Evolutionary conservation across 2,113 vertebrate species (phyloP).

Genomic region (Arvicanthis niloticus): DNA sequence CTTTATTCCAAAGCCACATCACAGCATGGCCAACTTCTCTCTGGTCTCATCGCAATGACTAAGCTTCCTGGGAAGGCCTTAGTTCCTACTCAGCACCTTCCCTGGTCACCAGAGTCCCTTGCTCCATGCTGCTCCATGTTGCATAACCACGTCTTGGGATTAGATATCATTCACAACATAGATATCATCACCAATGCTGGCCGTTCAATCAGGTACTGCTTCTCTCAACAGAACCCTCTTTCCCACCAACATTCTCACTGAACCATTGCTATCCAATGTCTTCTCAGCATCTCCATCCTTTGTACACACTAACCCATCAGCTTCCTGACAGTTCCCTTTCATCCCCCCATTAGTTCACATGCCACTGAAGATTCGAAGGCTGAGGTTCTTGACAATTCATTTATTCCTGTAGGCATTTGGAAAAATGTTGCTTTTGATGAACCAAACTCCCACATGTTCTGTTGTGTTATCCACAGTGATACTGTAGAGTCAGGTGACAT

Average conservation of each 20-base stretch:
- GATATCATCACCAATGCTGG: not conserved
- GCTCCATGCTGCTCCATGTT: not conserved
- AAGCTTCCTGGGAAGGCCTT: not conserved
- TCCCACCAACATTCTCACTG: no score
- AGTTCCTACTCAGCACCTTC: not conserved
- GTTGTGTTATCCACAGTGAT: not conserved
- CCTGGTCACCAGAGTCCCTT: not conserved
- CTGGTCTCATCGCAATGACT: not conserved
- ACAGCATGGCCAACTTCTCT: not conserved
- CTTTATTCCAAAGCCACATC: not conserved
- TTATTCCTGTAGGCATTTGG: not conserved
- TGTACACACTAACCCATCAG: not conserved
- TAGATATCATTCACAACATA: not conserved
- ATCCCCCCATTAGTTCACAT: not conserved
- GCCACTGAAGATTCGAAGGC: not conserved
- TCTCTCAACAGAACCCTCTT: not conserved
- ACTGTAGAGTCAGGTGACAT: not conserved
- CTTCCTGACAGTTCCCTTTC: not conserved
- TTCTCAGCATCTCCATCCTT: not conserved
- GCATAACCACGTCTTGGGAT: not conserved
- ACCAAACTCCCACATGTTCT: not conserved
- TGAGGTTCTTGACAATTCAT: not conserved
- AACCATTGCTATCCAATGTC: no score
- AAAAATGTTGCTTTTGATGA: not conserved
- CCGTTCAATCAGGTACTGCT: no score